These are phyloP conservation scores for Phalacrocorax pelagicus DNA, from an alignment of 2,113 vertebrate genomes.

Conservation along the genomic window DNA sequence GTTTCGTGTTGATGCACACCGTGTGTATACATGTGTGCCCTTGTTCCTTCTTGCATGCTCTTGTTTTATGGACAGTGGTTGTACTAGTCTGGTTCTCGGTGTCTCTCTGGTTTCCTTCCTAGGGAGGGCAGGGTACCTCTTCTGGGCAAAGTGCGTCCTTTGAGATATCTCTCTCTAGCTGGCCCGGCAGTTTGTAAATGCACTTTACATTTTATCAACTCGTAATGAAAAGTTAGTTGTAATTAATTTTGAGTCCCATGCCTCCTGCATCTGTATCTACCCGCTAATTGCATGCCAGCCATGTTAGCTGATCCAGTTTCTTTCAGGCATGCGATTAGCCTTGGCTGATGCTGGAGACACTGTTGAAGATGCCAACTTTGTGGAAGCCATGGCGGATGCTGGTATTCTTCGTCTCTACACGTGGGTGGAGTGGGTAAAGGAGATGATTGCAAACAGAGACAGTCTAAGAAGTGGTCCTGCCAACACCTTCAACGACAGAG, in stretches of 20 bases:
- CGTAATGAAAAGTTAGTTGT: background rate
- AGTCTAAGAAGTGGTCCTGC: constrained; percentile 87
- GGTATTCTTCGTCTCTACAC: constrained; percentile 95
- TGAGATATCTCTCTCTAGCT: background rate
- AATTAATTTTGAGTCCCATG: background rate
- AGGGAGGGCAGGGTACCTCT: background rate
- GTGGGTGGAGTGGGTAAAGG: constrained; percentile 98
- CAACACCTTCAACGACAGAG: constrained; percentile 90
- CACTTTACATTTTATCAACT: background rate
- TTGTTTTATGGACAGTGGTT: background rate
- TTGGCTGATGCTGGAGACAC: constrained; percentile 96
- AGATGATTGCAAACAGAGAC: constrained; percentile 92
- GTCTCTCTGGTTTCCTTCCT: background rate
- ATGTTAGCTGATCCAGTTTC: background rate
- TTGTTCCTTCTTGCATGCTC: rapidly evolving
- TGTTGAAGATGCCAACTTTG: constrained; percentile 97
- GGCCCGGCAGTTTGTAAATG: background rate
- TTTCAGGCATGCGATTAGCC: constrained; percentile 93
- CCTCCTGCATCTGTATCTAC: background rate
- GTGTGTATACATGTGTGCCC: rapidly evolving
- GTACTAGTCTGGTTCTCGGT: background rate
- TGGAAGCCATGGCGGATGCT: constrained; percentile 96
- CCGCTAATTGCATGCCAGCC: background rate
- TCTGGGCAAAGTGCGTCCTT: no score
- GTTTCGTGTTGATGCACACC: rapidly evolving